Conservation (phyloP, 2,113 vertebrate species). For the Pontoporia blainvillei region DNA sequence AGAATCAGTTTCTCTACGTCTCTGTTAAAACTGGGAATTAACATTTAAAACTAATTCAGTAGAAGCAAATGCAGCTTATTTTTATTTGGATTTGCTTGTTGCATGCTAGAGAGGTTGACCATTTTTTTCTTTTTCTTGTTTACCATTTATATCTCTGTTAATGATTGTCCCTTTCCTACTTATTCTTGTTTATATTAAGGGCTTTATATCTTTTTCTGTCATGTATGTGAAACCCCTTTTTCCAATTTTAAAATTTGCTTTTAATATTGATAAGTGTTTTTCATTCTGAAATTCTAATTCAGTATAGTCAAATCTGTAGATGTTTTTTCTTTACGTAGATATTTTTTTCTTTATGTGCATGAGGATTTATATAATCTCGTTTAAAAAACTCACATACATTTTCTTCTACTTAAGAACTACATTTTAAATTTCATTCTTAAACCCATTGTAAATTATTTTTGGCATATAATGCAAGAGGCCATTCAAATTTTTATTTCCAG, state of each 20-base stretch:
- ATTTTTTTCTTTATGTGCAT: background rate
- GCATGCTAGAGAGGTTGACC: background rate
- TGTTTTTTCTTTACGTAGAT: background rate
- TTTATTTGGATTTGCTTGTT: background rate
- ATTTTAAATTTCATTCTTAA: constrained; percentile 16
- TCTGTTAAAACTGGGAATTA: background rate
- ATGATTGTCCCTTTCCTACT: background rate
- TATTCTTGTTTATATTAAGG: background rate
- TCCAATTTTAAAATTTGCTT: background rate
- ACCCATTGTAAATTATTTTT: background rate
- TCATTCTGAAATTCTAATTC: background rate
- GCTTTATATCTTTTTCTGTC: background rate
- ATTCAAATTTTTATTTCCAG: background rate
- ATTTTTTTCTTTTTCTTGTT: background rate
- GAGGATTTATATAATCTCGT: background rate
- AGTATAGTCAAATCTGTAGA: background rate
- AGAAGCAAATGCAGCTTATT: background rate
- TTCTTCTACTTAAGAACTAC: constrained; percentile 24
- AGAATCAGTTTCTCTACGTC: background rate
- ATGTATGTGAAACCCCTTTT: background rate
- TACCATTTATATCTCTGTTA: background rate
- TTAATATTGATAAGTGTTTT: background rate
- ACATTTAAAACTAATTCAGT: background rate
- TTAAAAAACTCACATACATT: background rate
- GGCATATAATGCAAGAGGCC: background rate